Base-by-base conservation (phyloP, 2,113 vertebrate species). In the Apodemus sylvaticus region DNA sequence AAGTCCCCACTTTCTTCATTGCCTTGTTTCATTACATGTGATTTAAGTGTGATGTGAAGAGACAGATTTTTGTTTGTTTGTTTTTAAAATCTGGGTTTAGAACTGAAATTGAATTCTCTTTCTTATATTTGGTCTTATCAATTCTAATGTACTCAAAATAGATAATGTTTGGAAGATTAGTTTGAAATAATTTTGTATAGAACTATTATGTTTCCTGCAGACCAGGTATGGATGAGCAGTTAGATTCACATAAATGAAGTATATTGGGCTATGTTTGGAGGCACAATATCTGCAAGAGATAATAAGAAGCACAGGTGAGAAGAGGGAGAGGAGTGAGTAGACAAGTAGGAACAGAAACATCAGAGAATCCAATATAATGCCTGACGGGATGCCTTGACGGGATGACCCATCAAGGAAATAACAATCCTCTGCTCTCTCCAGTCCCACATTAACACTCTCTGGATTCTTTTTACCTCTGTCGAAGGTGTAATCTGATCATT, bases 391-490 rank as follows among this genome's bases (percentile, higher is more conserved):
- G n/a, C n/a, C n/a, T n/a, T n/a, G n/a, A n/a, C n/a, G n/a, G 5
- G 3, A n/a, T 20, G 58, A 26, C 13, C 22, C 1, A 4, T 26
- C 1, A 66, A 5, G 81, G 9, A 90, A 66, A 16, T 60, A 5
- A 4, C 39, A n/a, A n/a, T 12, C 26, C 4, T 82, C 6, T 51
- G 73, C 13, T 34, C 29, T 48, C 31, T 55, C 5, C 20, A 51
- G 8, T 2, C 2, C 14, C 11, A 13, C 3, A 68, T 71, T 51
- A 71, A 58, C 58, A 34, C 14, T 29, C 9, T 5, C 0, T 66
- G 17, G 48, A 34, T 17, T 1, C 4, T 36, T 48, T 6, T 3
- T 26, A 12, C n/a, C 8, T 74, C 7, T n/a, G 14, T 0, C 7
- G 11, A 48, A 22, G 6, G 31, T 22, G 2, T 26, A 22, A 7